A percentile compares a stretch with the other conserved stretches of the same genome.
These are phyloP conservation scores for Pocillopora verrucosa DNA, from an alignment of 64 coral and sea anemone species.

Conservation along the genomic window DNA sequence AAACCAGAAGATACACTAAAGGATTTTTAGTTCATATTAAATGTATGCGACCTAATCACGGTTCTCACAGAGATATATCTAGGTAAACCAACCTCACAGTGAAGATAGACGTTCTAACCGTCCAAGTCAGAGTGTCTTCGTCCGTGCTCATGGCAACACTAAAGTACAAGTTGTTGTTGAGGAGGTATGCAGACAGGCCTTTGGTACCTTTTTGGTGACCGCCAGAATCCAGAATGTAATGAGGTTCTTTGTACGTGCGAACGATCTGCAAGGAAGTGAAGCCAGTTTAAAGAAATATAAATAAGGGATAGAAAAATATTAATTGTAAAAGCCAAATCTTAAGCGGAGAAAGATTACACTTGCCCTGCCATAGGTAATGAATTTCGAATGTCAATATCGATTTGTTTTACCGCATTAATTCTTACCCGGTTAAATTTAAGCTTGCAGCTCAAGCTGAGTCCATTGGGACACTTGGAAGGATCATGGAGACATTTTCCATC, in stretches of 20 bases:
- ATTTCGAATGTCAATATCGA: background rate
- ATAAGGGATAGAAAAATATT: background rate
- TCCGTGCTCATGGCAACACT: slow-evolving; percentile 76
- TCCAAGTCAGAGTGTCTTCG: slow-evolving; percentile 91
- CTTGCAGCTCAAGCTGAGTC: slow-evolving; percentile 93
- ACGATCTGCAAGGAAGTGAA: slow-evolving; percentile 41
- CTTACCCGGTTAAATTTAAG: slow-evolving; percentile 92
- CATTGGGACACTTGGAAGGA: slow-evolving; percentile 80
- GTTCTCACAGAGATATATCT: too few relatives aligned
- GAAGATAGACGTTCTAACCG: slow-evolving; percentile 87
- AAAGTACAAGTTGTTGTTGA: slow-evolving; percentile 90
- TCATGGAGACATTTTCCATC: slow-evolving; percentile 71
- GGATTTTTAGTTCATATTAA: too few relatives aligned
- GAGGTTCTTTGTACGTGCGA: slow-evolving; percentile 75
- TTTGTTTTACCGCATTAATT: background rate
- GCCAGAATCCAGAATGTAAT: slow-evolving; percentile 85
- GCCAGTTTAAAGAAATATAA: background rate
- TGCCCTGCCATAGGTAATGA: background rate
- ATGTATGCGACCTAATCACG: too few relatives aligned
- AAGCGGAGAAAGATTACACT: too few relatives aligned
- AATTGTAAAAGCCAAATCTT: background rate
- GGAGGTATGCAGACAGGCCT: slow-evolving; percentile 77
- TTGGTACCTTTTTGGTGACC: slow-evolving; percentile 67
- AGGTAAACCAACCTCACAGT: slow-evolving; percentile 69
- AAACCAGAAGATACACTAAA: too few relatives aligned